These are phyloP conservation scores for Scartelaos histophorus DNA, from an alignment of 2,113 vertebrate genomes.

Conservation along the genomic window DNA sequence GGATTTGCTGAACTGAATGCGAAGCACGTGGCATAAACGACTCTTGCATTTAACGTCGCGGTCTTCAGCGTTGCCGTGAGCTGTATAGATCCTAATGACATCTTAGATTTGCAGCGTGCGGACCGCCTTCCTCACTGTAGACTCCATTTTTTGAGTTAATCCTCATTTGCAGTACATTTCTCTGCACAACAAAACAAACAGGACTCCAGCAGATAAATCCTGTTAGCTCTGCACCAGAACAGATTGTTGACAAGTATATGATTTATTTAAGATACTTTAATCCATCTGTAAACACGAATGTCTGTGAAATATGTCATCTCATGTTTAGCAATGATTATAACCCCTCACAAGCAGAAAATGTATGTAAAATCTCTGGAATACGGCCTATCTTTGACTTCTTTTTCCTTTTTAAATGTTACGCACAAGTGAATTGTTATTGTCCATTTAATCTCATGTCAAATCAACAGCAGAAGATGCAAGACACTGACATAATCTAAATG, in stretches of 20 bases:
- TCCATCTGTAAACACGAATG: background rate
- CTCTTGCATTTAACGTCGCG: too few species aligned
- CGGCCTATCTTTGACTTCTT: background rate
- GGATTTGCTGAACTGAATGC: too few species aligned
- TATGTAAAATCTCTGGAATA: background rate
- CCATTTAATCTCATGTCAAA: background rate
- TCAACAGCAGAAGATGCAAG: background rate
- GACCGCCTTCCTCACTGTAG: background rate
- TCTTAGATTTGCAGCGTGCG: background rate
- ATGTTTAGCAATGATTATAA: background rate
- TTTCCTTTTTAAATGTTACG: background rate
- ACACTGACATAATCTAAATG: background rate
- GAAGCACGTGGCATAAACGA: too few species aligned
- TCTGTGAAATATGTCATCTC: slow-evolving; percentile 5
- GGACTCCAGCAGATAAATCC: background rate
- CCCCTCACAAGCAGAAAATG: background rate
- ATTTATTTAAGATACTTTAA: slow-evolving; percentile 2
- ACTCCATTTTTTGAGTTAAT: background rate
- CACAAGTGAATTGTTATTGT: background rate
- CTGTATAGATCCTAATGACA: background rate
- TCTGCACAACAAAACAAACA: background rate
- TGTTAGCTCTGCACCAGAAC: background rate
- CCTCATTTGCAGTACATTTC: background rate
- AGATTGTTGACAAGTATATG: slow-evolving; percentile 3
- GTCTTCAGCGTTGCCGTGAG: background rate